Evolutionary conservation across 1,140 invertebrate genomes (phyloP), one percentile per base, ranked within the genome.

Genomic region (Homalodisca vitripennis): DNA sequence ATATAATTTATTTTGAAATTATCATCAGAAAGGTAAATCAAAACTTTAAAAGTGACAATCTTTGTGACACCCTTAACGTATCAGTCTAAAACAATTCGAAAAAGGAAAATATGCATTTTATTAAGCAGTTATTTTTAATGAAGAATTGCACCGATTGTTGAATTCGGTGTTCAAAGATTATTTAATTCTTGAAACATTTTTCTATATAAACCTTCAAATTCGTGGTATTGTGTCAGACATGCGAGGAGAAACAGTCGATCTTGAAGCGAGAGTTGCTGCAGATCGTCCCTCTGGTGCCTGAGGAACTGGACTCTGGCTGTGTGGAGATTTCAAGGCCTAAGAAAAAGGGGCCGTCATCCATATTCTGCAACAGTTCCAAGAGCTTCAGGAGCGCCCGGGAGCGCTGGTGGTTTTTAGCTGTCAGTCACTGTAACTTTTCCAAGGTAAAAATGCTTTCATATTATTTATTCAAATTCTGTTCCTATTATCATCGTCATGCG

Each of bases 361-460:
- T 75, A n/a, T 32, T 48, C 12, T 73, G 74, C 53, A 71, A 73
- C 48, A 66, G 73, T 30, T 68, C 83, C 0, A 79, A 88, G 71
- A 79, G 83, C 24, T 92, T 92, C 77, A 76, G 82, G 1, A 88
- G 86, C 17, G 84, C 87, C 0, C 82, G 90, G 63, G 88, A 90
- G 73, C 75, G 90, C 67, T 92, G 90, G 90, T 92, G 90, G 90
- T 92, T 89, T 75, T 84, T 92, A 30, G 88, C 88, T 6, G 79
- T 92, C 31, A 88, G 87, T 72, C 90, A 89, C 72, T 92, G 90
- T 75, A 84, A 88, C 51, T 83, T 82, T 63, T 80, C 80, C 22
- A 85, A 87, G 81, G 87, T 86, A 76, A 70, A n/a, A n/a, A n/a
- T n/a, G n/a, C n/a, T n/a, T n/a, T n/a, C n/a, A n/a, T n/a, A n/a